A percentile compares a stretch with the other conserved stretches of the same genome.
Evolutionary conservation across 2,797 vertebrate genomes (phyloP).

Genomic region (Phoeniculus purpureus): DNA sequence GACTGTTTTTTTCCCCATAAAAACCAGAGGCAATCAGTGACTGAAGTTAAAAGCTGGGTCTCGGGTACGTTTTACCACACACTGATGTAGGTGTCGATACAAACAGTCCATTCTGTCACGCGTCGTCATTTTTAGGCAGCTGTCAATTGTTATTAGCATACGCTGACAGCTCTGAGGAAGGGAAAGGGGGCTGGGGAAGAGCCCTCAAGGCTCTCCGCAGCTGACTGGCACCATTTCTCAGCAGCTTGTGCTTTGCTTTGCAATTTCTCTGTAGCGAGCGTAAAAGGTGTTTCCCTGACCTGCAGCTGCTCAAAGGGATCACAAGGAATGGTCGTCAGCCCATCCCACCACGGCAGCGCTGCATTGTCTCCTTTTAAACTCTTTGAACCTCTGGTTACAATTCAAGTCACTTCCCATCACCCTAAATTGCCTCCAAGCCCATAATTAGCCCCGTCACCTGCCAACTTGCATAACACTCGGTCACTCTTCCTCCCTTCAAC

Average conservation of each 20-base stretch:
- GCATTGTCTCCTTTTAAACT: not conserved
- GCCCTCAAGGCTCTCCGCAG: not conserved
- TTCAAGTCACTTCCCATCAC: constrained; percentile 11
- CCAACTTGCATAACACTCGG: not conserved
- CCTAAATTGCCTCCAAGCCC: not conserved
- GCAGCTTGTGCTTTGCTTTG: not conserved
- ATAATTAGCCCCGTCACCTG: constrained; percentile 54
- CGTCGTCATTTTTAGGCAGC: constrained; percentile 47
- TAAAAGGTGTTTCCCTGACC: not conserved
- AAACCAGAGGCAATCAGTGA: constrained; percentile 3
- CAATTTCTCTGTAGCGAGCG: accelerated
- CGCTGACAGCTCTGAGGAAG: not conserved
- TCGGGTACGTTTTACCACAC: constrained; percentile 19
- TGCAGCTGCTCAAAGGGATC: not conserved
- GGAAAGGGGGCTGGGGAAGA: not conserved
- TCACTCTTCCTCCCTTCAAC: not conserved
- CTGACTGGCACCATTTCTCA: not conserved
- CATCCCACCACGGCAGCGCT: accelerated
- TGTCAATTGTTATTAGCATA: constrained; percentile 57
- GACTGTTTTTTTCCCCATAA: not conserved
- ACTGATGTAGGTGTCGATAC: constrained; percentile 56
- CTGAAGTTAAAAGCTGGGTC: constrained; percentile 42
- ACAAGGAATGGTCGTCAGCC: not conserved
- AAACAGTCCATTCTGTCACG: constrained; percentile 54
- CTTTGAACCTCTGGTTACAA: not conserved